These are phyloP conservation scores for Leptoteleia sp. DNA, from an alignment of 1,140 invertebrate genomes.

Conservation along the genomic window DNA sequence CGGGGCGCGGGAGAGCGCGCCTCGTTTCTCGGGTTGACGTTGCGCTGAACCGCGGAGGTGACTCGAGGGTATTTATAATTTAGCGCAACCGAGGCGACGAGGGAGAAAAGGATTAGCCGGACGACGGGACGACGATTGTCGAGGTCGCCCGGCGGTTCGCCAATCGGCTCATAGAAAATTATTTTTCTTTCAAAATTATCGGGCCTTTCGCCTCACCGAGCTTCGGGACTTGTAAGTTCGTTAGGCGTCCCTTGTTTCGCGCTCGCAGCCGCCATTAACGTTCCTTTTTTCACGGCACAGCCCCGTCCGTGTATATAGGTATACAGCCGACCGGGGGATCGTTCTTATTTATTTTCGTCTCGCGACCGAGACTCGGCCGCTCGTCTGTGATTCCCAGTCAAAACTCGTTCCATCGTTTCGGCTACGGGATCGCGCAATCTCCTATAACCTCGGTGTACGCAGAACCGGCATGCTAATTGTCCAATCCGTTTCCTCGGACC, in stretches of 20 bases:
- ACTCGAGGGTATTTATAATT: conserved; percentile 37
- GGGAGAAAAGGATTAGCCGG: conserved; percentile 25
- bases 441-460: conserved; percentile 6
- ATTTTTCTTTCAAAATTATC: conserved; percentile 80
- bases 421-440: not conserved
- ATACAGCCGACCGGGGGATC: conserved; percentile 42
- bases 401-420: conserved; percentile 21
- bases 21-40: conserved; percentile 9
- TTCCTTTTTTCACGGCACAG: conserved; percentile 60
- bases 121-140: conserved; percentile 35
- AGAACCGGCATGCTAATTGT: conserved; percentile 6
- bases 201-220: conserved; percentile 70
- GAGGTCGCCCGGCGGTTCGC: conserved; percentile 41
- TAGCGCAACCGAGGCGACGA: conserved; percentile 24
- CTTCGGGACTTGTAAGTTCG: conserved; percentile 74
- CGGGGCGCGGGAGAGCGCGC: not conserved
- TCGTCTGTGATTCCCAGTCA: conserved; percentile 33
- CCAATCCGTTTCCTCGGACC: conserved; percentile 18
- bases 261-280: conserved; percentile 63
- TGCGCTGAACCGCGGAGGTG: conserved; percentile 32
- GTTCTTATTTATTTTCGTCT: conserved; percentile 65
- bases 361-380: conserved; percentile 28
- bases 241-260: conserved; percentile 77
- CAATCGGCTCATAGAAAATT: conserved; percentile 77
- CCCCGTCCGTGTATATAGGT: conserved; percentile 54